phyloP scores from a whole-genome alignment of 2,113 vertebrate genomes.

The Carassius carassius region DNA sequence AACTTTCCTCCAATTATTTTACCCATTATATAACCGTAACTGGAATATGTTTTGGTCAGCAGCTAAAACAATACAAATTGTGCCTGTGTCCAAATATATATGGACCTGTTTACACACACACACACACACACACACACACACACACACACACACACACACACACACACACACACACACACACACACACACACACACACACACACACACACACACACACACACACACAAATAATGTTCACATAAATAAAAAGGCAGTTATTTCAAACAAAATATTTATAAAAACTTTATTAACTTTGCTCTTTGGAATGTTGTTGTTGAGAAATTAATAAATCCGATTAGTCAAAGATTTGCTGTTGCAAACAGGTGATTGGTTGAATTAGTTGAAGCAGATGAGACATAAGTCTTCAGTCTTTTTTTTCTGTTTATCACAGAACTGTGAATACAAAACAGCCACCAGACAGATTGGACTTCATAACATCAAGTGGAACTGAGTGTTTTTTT shows the following conservation, averaged over 20 bases:
- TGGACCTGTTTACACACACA: too few species aligned
- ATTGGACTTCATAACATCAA: neutral
- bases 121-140: too few species aligned
- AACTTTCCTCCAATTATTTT: too few species aligned
- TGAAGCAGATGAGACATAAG: neutral
- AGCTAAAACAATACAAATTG: too few species aligned
- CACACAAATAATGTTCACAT: too few species aligned
- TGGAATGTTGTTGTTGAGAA: conserved; percentile 43
- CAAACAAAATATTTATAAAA: conserved; percentile 18
- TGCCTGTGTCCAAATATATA: too few species aligned
- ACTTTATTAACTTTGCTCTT: conserved; percentile 48
- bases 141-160: too few species aligned
- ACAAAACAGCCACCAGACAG: conserved; percentile 25
- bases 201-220: too few species aligned
- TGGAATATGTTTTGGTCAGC: too few species aligned
- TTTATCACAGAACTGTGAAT: neutral
- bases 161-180: too few species aligned
- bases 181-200: too few species aligned
- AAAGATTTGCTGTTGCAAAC: conserved; percentile 11
- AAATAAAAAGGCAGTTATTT: neutral
- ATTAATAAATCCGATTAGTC: neutral
- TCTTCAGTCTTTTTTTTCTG: neutral
- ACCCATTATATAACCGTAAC: too few species aligned
- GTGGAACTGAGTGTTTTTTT: neutral
- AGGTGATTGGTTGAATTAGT: neutral